Conservation (phyloP, 1,140 invertebrate genomes). For the Steinernema feltiae region DNA sequence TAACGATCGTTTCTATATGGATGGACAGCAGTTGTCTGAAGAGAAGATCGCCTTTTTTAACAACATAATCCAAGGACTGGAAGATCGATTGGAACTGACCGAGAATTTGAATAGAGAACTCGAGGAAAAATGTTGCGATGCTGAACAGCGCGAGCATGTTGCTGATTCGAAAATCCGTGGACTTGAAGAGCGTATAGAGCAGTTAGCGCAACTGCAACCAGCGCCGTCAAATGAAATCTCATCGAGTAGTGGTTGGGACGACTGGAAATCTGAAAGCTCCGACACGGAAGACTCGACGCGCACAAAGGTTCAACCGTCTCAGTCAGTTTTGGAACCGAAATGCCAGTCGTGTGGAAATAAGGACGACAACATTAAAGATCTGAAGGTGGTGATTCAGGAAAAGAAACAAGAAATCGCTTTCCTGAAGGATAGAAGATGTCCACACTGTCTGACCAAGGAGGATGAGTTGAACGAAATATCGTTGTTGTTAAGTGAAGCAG, state of each 20-base stretch:
- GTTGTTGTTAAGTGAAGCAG: background rate
- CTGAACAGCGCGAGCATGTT: background rate
- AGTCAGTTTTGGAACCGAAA: background rate
- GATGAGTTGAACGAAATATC: slow-evolving; percentile 16
- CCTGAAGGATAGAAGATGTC: background rate
- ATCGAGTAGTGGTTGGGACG: slow-evolving; percentile 9
- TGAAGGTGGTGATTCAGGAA: slow-evolving; percentile 5
- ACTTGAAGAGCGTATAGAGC: background rate
- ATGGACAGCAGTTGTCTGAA: background rate
- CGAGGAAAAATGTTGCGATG: background rate
- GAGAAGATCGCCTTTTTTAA: background rate
- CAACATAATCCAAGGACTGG: background rate
- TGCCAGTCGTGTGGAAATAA: background rate
- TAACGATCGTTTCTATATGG: background rate
- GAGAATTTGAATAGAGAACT: background rate
- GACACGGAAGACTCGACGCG: background rate
- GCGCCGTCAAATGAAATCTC: no score
- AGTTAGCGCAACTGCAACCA: no score
- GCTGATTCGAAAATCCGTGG: background rate
- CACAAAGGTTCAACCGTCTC: no score
- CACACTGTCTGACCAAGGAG: background rate
- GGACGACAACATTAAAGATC: background rate
- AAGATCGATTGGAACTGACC: background rate
- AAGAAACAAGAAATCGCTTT: slow-evolving; percentile 11
- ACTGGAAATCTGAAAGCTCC: background rate